Percentiles rank a stretch among this genome's conserved stretches.
These are phyloP conservation scores for Rotaria socialis DNA, from an alignment of 2,888 invertebrate genomes.

Conservation along the genomic window DNA sequence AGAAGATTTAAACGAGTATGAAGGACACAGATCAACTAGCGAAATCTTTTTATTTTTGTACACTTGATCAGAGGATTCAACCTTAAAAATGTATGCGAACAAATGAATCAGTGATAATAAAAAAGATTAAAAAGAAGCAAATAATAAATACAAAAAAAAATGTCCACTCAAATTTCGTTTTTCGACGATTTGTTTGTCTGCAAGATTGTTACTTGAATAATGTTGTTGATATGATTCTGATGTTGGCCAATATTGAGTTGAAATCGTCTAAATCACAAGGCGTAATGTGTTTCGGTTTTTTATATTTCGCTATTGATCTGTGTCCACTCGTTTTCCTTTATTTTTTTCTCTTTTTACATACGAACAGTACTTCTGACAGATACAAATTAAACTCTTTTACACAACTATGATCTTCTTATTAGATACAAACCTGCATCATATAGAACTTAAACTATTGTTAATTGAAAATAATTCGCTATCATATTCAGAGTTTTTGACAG, in stretches of 20 bases:
- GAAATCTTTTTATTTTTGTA: background rate
- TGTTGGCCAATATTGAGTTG: background rate
- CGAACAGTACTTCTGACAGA: no score
- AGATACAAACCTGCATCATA: background rate
- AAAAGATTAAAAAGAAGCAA: no score
- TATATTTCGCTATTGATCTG: background rate
- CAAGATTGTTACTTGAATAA: background rate
- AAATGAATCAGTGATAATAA: background rate
- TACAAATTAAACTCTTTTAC: no score
- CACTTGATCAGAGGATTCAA: background rate
- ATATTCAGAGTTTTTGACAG: no score
- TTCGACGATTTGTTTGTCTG: background rate
- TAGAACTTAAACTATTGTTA: no score
- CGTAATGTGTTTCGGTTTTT: background rate
- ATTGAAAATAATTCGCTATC: no score
- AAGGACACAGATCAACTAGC: background rate
- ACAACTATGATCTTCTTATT: no score
- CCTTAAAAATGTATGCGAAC: background rate
- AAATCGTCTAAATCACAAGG: slow-evolving; percentile 2
- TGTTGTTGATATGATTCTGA: background rate
- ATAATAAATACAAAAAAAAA: no score
- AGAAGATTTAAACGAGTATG: background rate
- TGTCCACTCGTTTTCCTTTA: background rate
- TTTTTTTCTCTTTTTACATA: background rate
- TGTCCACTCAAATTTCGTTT: background rate